Evolutionary conservation across 1,140 invertebrate genomes (phyloP), one percentile per base, ranked within the genome.

Genomic region (Zaprionus nigranus): DNA sequence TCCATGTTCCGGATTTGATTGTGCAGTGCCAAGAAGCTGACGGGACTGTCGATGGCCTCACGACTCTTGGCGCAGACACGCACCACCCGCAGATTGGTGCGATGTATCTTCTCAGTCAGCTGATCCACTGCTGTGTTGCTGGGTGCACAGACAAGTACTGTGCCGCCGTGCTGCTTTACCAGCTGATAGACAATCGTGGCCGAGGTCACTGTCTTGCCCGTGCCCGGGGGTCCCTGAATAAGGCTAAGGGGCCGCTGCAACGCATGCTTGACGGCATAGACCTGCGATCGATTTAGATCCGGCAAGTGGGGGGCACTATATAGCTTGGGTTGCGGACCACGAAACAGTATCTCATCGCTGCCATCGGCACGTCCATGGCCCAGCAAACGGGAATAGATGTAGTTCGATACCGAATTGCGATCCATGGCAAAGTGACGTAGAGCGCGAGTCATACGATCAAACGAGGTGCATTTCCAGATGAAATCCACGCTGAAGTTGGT

Each of bases 61-160:
- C 99, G 95, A 2, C 98, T 99, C 93, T 99, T 99, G 12, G 99
- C 99, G 93, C 98, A 99, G 1, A 99, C 94, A 2, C 99, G 95
- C 0, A 99, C 98, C 7, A 99, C 97, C 93, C 99, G 99, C 13
- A 99, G 94, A 49, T 99, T 99, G 20, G 99, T 99, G 78, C 96
- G 95, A 92, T 99, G 99, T 57, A 99, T 99, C 93, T 99, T 99
- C 93, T 99, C 99, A 0, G 99, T 99, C 2, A 99, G 94, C 91
- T 99, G 99, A 93, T 99, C 99, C 0, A 99, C 99, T 51, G 99
- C 99, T 11, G 99, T 99, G 91, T 99, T 99, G 20, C 98, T 99
- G 0, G 99, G 99, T 3, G 99, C 99, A 93, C 99, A 99, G 0
- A 99, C 99, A 0, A 99, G 93, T 0, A 99, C 98, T 0, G 98